phyloP scores from a whole-genome alignment of 2,797 vertebrate genomes.

The Takifugu rubripes region DNA sequence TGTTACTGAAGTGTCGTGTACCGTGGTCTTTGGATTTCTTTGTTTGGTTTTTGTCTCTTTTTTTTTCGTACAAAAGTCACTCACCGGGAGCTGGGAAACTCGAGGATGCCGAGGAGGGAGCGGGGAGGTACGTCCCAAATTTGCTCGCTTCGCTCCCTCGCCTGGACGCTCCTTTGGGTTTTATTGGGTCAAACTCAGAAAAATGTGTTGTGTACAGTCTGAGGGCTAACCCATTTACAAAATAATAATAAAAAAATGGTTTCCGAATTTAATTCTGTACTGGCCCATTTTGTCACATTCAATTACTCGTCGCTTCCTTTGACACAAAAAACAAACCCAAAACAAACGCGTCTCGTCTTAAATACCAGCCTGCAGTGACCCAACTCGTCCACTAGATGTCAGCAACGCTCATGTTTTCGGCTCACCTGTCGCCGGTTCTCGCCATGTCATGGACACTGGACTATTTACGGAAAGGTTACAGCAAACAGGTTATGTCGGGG shows the following conservation, averaged over 20 bases:
- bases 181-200: constrained; percentile 84
- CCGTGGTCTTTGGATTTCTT: constrained; percentile 45
- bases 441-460: constrained; percentile 56
- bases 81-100: constrained; percentile 39
- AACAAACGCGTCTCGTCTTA: not conserved
- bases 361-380: constrained; percentile 10
- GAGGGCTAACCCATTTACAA: constrained; percentile 84
- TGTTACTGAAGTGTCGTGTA: constrained; percentile 67
- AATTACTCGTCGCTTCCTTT: constrained; percentile 7
- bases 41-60: constrained; percentile 36
- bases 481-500: constrained; percentile 44
- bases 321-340: no score
- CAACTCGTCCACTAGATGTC: constrained; percentile 42
- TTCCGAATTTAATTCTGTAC: constrained; percentile 58
- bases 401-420: not conserved
- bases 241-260: constrained; percentile 65
- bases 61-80: constrained; percentile 60
- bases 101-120: constrained; percentile 32
- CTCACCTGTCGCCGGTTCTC: constrained; percentile 28
- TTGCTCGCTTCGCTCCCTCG: constrained; percentile 68
- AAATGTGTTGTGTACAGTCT: constrained; percentile 92
- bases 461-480: constrained; percentile 57
- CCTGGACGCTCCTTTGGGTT: constrained; percentile 85
- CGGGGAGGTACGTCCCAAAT: constrained; percentile 43
- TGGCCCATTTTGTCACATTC: constrained; percentile 43